Evolutionary conservation across 1,140 invertebrate genomes (phyloP).

Genomic region (Phortica variegata): DNA sequence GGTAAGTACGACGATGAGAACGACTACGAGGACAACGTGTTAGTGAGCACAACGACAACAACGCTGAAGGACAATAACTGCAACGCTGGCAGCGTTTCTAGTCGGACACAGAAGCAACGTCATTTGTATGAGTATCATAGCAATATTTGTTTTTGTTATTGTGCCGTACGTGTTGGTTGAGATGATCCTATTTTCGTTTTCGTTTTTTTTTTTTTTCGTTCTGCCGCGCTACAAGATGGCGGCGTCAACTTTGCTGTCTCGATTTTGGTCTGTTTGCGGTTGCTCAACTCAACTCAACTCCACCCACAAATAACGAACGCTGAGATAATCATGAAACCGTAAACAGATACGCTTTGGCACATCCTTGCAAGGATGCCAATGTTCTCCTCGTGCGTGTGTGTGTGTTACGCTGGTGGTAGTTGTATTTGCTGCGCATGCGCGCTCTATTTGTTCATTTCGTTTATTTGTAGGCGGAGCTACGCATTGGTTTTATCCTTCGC

Average conservation of each 20-base stretch:
- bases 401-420: slow-evolving; percentile 15
- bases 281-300: slow-evolving; percentile 4
- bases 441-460: slow-evolving; percentile 30
- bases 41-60: no score
- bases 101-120: no score
- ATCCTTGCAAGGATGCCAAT: slow-evolving; percentile 32
- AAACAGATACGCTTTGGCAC: slow-evolving; percentile 5
- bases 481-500: slow-evolving; percentile 1
- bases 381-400: slow-evolving; percentile 1
- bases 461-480: slow-evolving; percentile 9
- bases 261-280: neutral
- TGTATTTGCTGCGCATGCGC: slow-evolving; percentile 38
- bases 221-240: slow-evolving; percentile 42
- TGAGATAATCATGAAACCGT: slow-evolving; percentile 8
- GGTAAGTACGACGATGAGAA: no score
- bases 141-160: no score
- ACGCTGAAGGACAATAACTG: no score
- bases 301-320: slow-evolving; percentile 8
- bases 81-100: no score
- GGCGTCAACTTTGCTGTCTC: slow-evolving; percentile 13
- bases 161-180: no score
- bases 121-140: no score
- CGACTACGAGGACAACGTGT: no score
- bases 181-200: no score
- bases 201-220: no score